Conservation (phyloP, 2,888 invertebrate species). For the Serripes groenlandicus region DNA sequence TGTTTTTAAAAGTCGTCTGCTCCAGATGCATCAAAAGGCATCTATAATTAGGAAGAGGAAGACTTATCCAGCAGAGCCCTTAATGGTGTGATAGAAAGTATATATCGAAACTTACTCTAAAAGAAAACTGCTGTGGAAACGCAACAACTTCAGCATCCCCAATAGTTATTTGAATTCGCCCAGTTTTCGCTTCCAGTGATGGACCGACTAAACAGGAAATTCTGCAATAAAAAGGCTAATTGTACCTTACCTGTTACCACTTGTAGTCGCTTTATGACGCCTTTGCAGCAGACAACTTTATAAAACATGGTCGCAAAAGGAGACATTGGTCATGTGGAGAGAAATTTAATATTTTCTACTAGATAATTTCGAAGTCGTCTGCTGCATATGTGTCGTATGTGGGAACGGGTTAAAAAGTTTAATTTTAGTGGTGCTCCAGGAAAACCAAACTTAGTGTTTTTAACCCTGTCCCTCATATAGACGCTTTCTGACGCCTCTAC, state of each 20-base stretch:
- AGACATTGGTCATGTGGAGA: background rate
- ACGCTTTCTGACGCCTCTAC: no score
- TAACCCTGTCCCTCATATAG: no score
- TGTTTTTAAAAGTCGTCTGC: no score
- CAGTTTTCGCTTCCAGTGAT: slow-evolving; percentile 8
- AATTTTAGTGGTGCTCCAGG: no score
- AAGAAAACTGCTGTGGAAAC: background rate
- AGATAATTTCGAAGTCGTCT: background rate
- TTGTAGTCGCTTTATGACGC: background rate
- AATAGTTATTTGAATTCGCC: slow-evolving; percentile 7
- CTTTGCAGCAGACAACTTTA: background rate
- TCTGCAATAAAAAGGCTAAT: background rate
- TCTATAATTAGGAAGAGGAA: no score
- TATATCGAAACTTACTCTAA: slow-evolving; percentile 1
- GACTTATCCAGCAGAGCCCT: no score
- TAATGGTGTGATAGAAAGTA: no score
- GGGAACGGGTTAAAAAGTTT: no score
- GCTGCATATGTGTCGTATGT: no score
- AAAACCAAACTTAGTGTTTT: no score
- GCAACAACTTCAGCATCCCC: no score
- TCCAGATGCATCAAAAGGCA: no score
- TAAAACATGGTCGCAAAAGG: background rate
- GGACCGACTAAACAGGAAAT: slow-evolving; percentile 36
- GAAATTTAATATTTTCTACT: background rate
- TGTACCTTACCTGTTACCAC: background rate